phyloP scores from a whole-genome alignment of 1,140 invertebrate species.

The Sipha flava region DNA sequence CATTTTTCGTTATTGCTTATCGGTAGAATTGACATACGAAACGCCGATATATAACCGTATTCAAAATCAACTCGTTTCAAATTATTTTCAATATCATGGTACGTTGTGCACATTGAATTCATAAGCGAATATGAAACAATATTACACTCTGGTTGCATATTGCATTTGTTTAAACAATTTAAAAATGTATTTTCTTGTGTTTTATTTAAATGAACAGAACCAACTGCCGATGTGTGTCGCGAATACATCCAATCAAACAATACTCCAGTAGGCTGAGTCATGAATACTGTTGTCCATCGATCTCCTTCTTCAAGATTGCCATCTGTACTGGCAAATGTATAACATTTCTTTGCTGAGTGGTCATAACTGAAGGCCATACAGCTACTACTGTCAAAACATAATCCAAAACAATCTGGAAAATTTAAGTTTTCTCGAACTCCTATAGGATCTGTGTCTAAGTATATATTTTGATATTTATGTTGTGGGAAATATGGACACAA shows the following conservation, averaged over 20 bases:
- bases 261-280: constrained; percentile 25
- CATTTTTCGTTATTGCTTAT: neutral
- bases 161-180: neutral
- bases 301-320: neutral
- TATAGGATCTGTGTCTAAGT: neutral
- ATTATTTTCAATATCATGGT: neutral
- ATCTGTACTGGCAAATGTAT: neutral
- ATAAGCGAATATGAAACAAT: neutral
- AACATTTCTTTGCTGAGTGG: neutral
- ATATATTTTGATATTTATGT: constrained; percentile 12
- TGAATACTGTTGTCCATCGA: constrained; percentile 29
- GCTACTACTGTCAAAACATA: neutral
- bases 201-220: neutral
- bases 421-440: neutral
- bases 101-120: neutral
- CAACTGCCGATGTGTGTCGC: constrained; percentile 12
- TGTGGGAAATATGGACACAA: constrained; percentile 32
- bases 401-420: neutral
- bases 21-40: neutral
- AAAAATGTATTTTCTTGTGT: neutral
- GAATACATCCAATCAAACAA: constrained; percentile 19
- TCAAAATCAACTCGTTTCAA: neutral
- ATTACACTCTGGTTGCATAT: neutral
- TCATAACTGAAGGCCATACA: neutral
- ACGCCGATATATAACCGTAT: neutral